Evolutionary conservation across 2,797 vertebrate species (phyloP), one percentile per base, ranked within the genome.

Genomic region (Anguilla obscura): DNA sequence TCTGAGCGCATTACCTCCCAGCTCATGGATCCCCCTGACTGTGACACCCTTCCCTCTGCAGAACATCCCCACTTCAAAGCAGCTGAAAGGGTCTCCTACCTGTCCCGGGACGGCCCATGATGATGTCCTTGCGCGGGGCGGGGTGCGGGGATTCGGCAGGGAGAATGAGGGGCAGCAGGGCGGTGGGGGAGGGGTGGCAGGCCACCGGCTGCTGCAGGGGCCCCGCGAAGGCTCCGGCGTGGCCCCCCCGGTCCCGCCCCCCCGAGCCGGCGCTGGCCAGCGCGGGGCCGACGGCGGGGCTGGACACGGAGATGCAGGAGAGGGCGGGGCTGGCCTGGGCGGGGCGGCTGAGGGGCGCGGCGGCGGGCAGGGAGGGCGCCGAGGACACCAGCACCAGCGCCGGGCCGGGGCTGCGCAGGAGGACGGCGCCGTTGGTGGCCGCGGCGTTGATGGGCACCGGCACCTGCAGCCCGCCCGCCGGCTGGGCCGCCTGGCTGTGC

Each of bases 61-160:
- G 0, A 79, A 6, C 36, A 79, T 40, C 16, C 7, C 27, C 69
- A 71, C 21, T 27, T n/a, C 1, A 40, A 5, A 40, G 21, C 74
- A 40, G 10, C 4, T 45, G 16, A 40, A 24, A 45, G 14, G 45
- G 3, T 9, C n/a, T 86, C 96, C 96, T 97, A 98, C 98, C 98
- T 94, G 98, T 98, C 90, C 98, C 98, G 52, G 98, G 98, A 48
- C 97, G 96, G 90, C 97, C 98, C 97, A 98, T 98, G 92, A 98
- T 97, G 94, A 98, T 97, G 92, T 98, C 97, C 92, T 98, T 98
- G 91, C 97, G 96, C 14, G 98, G 98, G 0, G 95, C 95, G 0
- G 97, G 98, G 91, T 98, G 97, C 89, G 97, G 95, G 88, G 94
- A 97, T 91, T 97, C 97, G 1, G 96, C 95, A 21, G 97, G 97